Evolutionary conservation across 2,113 vertebrate species (phyloP), one percentile per base, ranked within the genome.

Genomic region (Muntiacus muntjak): DNA sequence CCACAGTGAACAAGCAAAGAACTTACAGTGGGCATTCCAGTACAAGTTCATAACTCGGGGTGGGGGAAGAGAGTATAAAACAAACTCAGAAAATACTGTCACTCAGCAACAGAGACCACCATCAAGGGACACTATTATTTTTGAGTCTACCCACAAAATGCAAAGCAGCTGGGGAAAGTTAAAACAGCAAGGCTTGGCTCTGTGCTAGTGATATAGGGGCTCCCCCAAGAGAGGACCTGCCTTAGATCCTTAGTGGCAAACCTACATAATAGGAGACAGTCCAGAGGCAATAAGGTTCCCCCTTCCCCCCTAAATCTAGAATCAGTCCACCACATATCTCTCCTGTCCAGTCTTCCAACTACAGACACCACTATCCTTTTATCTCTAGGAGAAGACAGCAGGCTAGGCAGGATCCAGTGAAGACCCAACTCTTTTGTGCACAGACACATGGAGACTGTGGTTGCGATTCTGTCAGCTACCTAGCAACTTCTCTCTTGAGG

Each of bases 81-180:
- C 43, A 43, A 89, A 55, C 26, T 25, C 17, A 58, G 87, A 84
- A 83, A 74, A 91, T 36, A 36, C 50, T 52, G 33, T 33, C 86
- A 84, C 50, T 47, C 17, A 81, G 74, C 91, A 89, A 33, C 30
- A 88, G 54, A 54, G 87, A 76, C 58, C 30, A 62, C 40, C 30
- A 60, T 40, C 45, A 28, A 28, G 58, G 23, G 23, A 84, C 58
- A 60, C 7, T 45, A 78, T 62, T 52, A 64, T 54, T 89, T 93
- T 36, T 95, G 45, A 0, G 9, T 16, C 90, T 64, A 52, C 19
- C 16, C 15, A 21, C 45, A 43, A 88, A 94, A 58, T 1, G 7
- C 83, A 93, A 58, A 93, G 43, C 54, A 96, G 90, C 87, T 87
- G 67, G 76, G 55, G 36, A 91, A 95, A 76, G 54, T 52, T 84